Evolutionary conservation across 2,113 vertebrate species (phyloP).

Genomic region (Arvicanthis niloticus): DNA sequence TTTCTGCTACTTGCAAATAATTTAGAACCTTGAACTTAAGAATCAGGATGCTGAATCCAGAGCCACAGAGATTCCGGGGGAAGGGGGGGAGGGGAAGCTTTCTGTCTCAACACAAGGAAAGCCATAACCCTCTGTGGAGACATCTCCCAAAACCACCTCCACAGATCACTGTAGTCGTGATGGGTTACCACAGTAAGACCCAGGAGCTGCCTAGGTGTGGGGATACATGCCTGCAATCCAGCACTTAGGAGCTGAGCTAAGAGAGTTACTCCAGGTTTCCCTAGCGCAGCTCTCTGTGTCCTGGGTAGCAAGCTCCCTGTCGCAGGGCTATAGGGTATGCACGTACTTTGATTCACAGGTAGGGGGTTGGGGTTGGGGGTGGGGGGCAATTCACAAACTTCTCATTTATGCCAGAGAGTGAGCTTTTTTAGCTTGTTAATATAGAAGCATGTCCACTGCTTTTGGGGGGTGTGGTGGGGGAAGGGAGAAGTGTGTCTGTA

Average conservation of each 20-base stretch:
- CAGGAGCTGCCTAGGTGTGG: background rate
- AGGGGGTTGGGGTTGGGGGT: background rate
- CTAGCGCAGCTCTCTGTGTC: background rate
- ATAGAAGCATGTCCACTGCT: background rate
- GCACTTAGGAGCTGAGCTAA: background rate
- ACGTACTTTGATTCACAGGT: background rate
- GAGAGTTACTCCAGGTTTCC: background rate
- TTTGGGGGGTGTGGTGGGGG: background rate
- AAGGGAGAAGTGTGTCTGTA: too few species aligned
- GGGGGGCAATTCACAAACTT: background rate
- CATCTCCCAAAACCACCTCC: background rate
- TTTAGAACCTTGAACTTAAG: background rate
- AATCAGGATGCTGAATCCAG: background rate
- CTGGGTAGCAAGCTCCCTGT: background rate
- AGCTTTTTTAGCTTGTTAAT: background rate
- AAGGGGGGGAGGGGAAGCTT: background rate
- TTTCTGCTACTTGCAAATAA: background rate
- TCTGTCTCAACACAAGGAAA: background rate
- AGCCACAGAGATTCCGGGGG: background rate
- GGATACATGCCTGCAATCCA: background rate
- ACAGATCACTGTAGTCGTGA: accelerated
- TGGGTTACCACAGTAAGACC: background rate
- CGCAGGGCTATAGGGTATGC: background rate
- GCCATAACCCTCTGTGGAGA: too few species aligned
- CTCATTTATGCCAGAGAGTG: background rate